Conservation (phyloP, 2,888 invertebrate genomes). For the Machimus rusticus region DNA sequence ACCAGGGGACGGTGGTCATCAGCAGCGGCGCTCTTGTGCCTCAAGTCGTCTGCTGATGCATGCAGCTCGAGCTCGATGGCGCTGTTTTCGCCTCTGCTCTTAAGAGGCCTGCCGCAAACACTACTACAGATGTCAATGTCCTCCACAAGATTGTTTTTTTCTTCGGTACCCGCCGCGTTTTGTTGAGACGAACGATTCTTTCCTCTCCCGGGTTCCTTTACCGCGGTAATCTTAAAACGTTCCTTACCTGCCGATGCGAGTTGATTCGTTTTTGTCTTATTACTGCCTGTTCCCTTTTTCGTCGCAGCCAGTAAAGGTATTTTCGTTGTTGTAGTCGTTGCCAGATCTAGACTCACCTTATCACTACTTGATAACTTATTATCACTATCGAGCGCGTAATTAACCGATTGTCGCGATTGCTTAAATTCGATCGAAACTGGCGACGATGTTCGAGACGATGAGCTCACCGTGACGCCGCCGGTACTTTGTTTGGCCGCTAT, state of each 20-base stretch:
- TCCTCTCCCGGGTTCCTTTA: slow-evolving; percentile 30
- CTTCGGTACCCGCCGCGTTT: neutral
- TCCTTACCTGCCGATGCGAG: slow-evolving; percentile 40
- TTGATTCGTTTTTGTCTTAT: slow-evolving; percentile 39
- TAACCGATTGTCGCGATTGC: neutral
- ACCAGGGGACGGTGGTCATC: neutral
- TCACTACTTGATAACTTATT: slow-evolving; percentile 13
- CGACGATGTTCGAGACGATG: neutral
- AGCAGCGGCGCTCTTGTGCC: neutral
- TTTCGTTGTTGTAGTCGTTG: neutral
- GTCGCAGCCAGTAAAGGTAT: neutral
- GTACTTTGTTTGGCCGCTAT: neutral
- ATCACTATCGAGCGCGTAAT: slow-evolving; percentile 20
- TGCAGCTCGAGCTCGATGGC: neutral
- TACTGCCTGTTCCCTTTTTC: neutral
- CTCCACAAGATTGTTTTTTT: slow-evolving; percentile 40
- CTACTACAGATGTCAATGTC: slow-evolving; percentile 47
- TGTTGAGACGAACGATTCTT: slow-evolving; percentile 28
- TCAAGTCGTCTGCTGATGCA: neutral
- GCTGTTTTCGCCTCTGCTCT: neutral
- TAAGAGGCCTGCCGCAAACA: slow-evolving; percentile 29
- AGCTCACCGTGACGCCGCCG: neutral
- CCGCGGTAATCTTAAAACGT: slow-evolving; percentile 44
- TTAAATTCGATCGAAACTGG: neutral
- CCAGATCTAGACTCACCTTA: neutral